phyloP scores from a whole-genome alignment of 1,140 invertebrate genomes.

The Ceratosolen fusciceps region DNA sequence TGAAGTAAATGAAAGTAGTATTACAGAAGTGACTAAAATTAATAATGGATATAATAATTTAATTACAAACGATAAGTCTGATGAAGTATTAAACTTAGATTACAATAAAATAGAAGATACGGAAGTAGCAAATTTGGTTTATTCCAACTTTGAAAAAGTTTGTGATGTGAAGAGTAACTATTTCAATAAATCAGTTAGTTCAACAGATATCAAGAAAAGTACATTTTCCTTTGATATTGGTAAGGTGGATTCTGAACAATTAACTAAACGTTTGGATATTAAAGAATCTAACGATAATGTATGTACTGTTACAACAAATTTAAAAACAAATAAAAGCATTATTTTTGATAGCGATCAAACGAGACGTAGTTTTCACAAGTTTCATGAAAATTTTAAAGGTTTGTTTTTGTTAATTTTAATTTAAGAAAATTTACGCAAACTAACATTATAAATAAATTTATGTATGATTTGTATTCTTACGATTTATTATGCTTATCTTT shows the following conservation, averaged over 20 bases:
- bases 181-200: background rate
- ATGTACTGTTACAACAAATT: background rate
- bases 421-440: too few relatives aligned
- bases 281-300: slow-evolving; percentile 2
- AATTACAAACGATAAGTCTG: slow-evolving; percentile 21
- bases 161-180: background rate
- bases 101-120: slow-evolving; percentile 1
- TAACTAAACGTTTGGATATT: background rate
- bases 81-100: slow-evolving; percentile 41
- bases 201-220: background rate
- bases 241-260: background rate
- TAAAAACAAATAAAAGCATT: slow-evolving; percentile 27
- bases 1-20: slow-evolving; percentile 1
- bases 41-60: background rate
- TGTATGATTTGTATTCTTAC: too few relatives aligned
- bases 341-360: slow-evolving; percentile 32
- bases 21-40: background rate
- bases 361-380: slow-evolving; percentile 35
- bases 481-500: too few relatives aligned
- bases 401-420: slow-evolving; percentile 31
- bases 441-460: too few relatives aligned
- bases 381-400: slow-evolving; percentile 41
- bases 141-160: background rate
- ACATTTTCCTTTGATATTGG: background rate
- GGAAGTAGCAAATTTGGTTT: background rate